A percentile compares a stretch with the other conserved stretches of the same genome.
Evolutionary conservation across 2,888 invertebrate genomes (phyloP).

Genomic region (Trichopria drosophilae): DNA sequence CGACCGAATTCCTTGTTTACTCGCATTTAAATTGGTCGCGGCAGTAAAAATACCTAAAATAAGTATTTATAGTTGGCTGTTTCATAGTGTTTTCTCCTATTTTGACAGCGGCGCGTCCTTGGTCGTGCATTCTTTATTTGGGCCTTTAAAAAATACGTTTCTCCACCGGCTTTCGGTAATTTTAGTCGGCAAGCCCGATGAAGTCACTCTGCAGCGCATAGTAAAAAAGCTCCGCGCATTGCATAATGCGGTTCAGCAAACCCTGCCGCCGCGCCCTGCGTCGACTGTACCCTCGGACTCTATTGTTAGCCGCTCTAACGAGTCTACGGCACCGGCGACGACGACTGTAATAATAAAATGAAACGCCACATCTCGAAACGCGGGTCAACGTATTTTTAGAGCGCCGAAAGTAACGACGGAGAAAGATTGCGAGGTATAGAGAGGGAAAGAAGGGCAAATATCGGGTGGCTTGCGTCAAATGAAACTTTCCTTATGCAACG

Average conservation of each 20-base stretch:
- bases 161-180: no score
- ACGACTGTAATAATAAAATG: conserved; percentile 54
- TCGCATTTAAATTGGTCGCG: no score
- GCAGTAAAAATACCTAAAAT: no score
- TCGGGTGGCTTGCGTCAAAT: conserved; percentile 24
- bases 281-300: conserved; percentile 41
- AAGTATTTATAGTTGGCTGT: no score
- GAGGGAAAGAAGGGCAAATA: conserved; percentile 27
- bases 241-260: conserved; percentile 54
- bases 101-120: no score
- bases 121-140: no score
- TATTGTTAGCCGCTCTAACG: conserved; percentile 46
- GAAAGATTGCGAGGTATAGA: conserved; percentile 27
- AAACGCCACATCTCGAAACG: conserved; percentile 51
- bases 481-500: conserved; percentile 26
- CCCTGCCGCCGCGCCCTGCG: conserved; percentile 46
- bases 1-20: no score
- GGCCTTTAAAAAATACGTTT: no score
- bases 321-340: conserved; percentile 27
- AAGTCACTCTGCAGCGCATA: no score
- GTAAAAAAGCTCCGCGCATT: conserved; percentile 36
- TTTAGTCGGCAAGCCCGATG: no score
- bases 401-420: conserved; percentile 26
- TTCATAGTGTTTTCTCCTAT: no score
- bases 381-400: conserved; percentile 56